Percentiles rank a stretch among this genome's conserved stretches.
These are phyloP conservation scores for Istiophorus platypterus DNA, from an alignment of 2,113 vertebrate genomes.

Conservation along the genomic window DNA sequence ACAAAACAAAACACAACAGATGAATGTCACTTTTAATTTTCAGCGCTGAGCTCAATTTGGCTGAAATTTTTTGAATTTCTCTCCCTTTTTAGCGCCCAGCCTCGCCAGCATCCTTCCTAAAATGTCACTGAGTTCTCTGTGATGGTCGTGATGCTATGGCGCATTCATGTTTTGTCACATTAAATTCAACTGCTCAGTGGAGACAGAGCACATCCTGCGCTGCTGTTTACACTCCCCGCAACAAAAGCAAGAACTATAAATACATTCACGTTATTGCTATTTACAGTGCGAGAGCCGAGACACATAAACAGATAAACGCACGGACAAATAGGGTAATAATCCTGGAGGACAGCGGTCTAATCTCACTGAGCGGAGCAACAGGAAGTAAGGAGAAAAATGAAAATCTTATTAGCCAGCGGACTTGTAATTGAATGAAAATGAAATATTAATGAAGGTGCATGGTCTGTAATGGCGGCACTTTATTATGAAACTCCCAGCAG, in stretches of 20 bases:
- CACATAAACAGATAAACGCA: conserved; percentile 52
- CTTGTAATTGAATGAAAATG: conserved; percentile 66
- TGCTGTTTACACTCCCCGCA: too few relatives aligned
- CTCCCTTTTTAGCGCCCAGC: too few relatives aligned
- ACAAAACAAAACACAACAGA: background rate
- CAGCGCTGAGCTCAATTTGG: background rate
- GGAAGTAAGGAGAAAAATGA: conserved; percentile 36
- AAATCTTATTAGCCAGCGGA: conserved; percentile 53
- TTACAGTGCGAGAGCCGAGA: conserved; percentile 2
- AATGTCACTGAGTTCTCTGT: too few relatives aligned
- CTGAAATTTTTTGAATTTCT: too few relatives aligned
- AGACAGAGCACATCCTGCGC: conserved; percentile 40
- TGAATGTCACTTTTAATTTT: background rate
- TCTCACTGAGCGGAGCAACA: conserved; percentile 26
- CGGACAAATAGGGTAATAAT: conserved; percentile 49
- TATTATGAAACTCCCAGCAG: conserved; percentile 18
- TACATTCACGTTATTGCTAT: conserved; percentile 44
- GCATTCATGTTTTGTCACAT: conserved; percentile 29
- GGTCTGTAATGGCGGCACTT: conserved; percentile 33
- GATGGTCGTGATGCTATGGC: background rate
- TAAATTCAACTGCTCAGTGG: conserved; percentile 33
- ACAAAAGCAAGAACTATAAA: conserved; percentile 57
- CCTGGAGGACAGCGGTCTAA: conserved; percentile 3
- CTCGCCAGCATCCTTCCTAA: too few relatives aligned
- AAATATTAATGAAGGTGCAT: conserved; percentile 41